These are phyloP conservation scores for Bubalus kerabau DNA, from an alignment of 2,113 vertebrate genomes.

Conservation along the genomic window DNA sequence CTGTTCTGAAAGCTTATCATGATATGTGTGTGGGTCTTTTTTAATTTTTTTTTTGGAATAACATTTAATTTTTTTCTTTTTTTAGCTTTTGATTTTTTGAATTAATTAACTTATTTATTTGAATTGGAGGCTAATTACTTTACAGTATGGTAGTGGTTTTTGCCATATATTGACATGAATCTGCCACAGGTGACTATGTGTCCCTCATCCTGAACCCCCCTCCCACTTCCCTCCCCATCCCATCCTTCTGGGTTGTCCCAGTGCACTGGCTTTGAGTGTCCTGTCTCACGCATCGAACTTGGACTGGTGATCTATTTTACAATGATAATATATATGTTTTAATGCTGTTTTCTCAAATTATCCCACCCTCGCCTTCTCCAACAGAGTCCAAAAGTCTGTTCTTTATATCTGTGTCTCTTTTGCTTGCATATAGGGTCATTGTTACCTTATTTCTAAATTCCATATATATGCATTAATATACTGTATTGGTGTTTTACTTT, in stretches of 20 bases:
- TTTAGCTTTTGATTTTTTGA: too few species aligned
- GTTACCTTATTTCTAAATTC: too few species aligned
- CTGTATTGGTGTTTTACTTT: not conserved
- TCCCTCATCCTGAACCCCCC: not conserved
- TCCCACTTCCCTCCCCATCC: not conserved
- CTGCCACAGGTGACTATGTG: fast-evolving
- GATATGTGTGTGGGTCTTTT: not conserved
- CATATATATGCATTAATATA: not conserved
- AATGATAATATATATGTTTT: not conserved
- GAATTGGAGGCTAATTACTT: not conserved
- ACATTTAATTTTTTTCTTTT: too few species aligned
- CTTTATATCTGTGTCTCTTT: not conserved
- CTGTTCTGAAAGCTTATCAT: not conserved
- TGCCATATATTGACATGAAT: not conserved
- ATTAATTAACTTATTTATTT: not conserved
- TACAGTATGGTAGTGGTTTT: not conserved
- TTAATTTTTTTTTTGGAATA: not conserved
- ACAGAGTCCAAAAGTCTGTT: not conserved
- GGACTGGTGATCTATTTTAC: not conserved
- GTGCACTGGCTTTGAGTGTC: not conserved
- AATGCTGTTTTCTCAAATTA: not conserved
- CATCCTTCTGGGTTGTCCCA: not conserved
- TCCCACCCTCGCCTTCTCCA: not conserved
- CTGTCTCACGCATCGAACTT: not conserved
- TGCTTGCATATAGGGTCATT: not conserved